Base-by-base conservation (phyloP, 2,888 invertebrate genomes). In the Busseola fusca region DNA sequence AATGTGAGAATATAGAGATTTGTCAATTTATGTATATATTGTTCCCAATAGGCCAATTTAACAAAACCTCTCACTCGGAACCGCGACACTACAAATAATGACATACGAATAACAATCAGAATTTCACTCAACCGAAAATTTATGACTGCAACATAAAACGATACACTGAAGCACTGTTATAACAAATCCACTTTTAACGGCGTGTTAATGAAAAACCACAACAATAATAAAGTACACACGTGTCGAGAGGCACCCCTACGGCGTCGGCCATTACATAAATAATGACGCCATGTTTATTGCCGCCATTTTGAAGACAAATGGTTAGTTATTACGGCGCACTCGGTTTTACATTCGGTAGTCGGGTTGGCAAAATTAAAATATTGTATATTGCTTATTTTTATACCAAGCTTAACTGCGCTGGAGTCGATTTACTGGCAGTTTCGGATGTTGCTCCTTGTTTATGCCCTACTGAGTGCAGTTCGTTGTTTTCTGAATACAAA, bases 281-380 rank as follows among this genome's bases (percentile, higher is more conserved):
- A 95, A 94, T 93, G 93, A 89, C 90, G 91, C 95, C 92, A 94
- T 95, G 95, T 95, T 95, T 95, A 95, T 95, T 95, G 93, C 95
- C 92, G 88, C 95, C 94, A 95, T 95, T 95, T 94, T 94, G 93
- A 95, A 95, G 95, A 95, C 95, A 95, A 95, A 95, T 95, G 95
- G 95, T 92, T 95, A 95, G 95, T 95, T 95, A 95, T 95, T 94
- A 95, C 94, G 90, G 91, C 91, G 92, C 90, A 92, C 92, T 94
- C 91, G 92, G 93, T 94, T 95, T 95, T 94, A 95, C 94, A 95
- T 94, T 94, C 93, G 91, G 92, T 91, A 91, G 92, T 91, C 91
- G 86, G 89, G 88, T 91, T 91, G 91, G 91, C 91, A 89, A 95
- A 95, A 95, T 95, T 95, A 95, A 95, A 95, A 95, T 95, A 95